Evolutionary conservation across 64 coral and sea anemone genomes (phyloP), one percentile per base, ranked within the genome.

Genomic region (Montipora cactus): DNA sequence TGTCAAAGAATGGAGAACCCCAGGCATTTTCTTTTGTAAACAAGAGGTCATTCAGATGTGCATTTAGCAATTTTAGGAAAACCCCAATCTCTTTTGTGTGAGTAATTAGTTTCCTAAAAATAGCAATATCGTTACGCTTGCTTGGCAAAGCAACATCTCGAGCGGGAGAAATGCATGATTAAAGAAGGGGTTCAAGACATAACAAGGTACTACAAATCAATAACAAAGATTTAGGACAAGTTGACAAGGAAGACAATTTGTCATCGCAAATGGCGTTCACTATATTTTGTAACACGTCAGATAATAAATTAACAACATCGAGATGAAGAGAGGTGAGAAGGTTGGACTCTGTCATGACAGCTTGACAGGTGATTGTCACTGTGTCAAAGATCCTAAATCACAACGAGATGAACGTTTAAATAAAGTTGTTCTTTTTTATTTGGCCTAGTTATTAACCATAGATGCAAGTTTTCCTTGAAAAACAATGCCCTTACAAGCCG

Each of bases 321-420:
- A 58, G 18, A 49, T 68, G 9, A 21, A 5, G 19, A 8, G n/a
- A 68, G 11, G 9, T 47, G 67, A 70, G n/a, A 12, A 15, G 82
- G 57, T 28, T 86, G 49, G 46, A 70, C 82, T 47, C 19, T 22
- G 16, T 47, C n/a, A 86, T 47, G 37, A 44, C 82, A 86, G 82
- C 64, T 86, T 86, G 21, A 18, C 19, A 50, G 61, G n/a, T 66
- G 82, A 19, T 71, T 81, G 52, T 4, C 61, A 61, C 53, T n/a
- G 82, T 72, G 82, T 86, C 62, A 86, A 51, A 52, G 66, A 71
- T 71, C 71, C 28, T 70, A n/a, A 10, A 86, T 71, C 16, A 72
- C 45, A 70, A 71, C 21, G n/a, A 19, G 82, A 46, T 8, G 23
- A 50, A 86, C 44, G 7, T 18, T 0, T 15, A n/a, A 50, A 72